A percentile compares a stretch with the other conserved stretches of the same genome.
These are phyloP conservation scores for Porites rus DNA, from an alignment of 92 coral and sea anemone genomes.

Conservation along the genomic window DNA sequence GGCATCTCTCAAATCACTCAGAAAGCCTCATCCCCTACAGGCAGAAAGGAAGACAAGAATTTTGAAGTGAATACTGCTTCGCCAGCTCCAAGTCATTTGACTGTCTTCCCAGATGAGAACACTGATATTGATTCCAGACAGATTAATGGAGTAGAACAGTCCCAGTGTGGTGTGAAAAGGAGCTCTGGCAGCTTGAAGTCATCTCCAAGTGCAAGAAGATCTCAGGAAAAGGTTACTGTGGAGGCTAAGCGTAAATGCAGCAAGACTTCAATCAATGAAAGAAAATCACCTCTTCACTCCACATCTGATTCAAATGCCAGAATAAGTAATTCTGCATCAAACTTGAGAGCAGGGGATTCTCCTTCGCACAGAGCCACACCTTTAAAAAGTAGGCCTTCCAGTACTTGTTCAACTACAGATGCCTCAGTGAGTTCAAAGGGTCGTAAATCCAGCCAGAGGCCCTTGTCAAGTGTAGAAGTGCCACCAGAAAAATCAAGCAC, in stretches of 20 bases:
- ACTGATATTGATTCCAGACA: neutral
- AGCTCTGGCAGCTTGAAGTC: neutral
- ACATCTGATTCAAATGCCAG: neutral
- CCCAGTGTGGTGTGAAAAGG: neutral
- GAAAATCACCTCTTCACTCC: neutral
- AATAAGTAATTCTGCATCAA: neutral
- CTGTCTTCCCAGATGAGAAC: neutral
- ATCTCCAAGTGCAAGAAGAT: neutral
- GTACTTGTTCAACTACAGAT: neutral
- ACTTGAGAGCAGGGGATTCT: neutral
- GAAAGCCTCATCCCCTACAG: neutral
- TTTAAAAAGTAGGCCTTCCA: neutral
- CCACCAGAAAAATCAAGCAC: neutral
- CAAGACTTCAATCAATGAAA: neutral
- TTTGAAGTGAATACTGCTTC: too few relatives aligned
- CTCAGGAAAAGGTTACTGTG: neutral
- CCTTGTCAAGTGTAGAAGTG: neutral
- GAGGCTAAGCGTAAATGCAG: neutral
- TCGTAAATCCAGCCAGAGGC: neutral
- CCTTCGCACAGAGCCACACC: neutral
- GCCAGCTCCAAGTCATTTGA: neutral
- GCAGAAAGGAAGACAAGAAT: neutral
- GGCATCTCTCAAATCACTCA: neutral
- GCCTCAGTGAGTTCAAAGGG: neutral
- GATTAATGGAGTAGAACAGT: neutral